A percentile compares a stretch with the other conserved stretches of the same genome.
These are phyloP conservation scores for Herminia tarsipennalis DNA, from an alignment of 2,888 invertebrate species.

Conservation along the genomic window DNA sequence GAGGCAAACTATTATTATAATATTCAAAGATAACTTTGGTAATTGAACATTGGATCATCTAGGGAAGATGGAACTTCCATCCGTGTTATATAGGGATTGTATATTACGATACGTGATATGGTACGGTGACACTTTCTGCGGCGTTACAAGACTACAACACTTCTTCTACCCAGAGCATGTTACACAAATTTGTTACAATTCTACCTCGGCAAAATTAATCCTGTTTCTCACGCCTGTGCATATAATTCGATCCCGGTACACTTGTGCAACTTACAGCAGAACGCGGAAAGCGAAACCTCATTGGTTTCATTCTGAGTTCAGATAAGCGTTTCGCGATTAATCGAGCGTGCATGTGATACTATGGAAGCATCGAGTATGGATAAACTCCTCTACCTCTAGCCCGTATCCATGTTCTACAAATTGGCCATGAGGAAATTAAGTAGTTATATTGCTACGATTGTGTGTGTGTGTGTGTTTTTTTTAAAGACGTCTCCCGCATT, in stretches of 20 bases:
- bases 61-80: too few species aligned
- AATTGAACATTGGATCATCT: too few species aligned
- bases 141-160: too few species aligned
- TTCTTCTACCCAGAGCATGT: not conserved
- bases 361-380: constrained; percentile 46
- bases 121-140: too few species aligned
- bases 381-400: constrained; percentile 34
- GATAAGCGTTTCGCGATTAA: constrained; percentile 50
- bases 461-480: too few species aligned
- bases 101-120: too few species aligned
- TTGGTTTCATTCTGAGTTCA: constrained; percentile 49
- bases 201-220: not conserved
- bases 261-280: constrained; percentile 50
- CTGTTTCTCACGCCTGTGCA: constrained; percentile 23
- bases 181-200: constrained; percentile 5
- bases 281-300: constrained; percentile 50
- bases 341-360: constrained; percentile 52
- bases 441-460: too few species aligned
- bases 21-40: too few species aligned
- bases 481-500: too few species aligned
- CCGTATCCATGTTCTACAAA: not conserved
- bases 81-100: too few species aligned
- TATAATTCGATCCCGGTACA: constrained; percentile 30
- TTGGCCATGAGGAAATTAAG: not conserved
- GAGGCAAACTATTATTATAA: too few species aligned